A percentile compares a stretch with the other conserved stretches of the same genome.
Conservation (phyloP, 2,797 vertebrate genomes). For the Xiphophorus birchmanni region DNA sequence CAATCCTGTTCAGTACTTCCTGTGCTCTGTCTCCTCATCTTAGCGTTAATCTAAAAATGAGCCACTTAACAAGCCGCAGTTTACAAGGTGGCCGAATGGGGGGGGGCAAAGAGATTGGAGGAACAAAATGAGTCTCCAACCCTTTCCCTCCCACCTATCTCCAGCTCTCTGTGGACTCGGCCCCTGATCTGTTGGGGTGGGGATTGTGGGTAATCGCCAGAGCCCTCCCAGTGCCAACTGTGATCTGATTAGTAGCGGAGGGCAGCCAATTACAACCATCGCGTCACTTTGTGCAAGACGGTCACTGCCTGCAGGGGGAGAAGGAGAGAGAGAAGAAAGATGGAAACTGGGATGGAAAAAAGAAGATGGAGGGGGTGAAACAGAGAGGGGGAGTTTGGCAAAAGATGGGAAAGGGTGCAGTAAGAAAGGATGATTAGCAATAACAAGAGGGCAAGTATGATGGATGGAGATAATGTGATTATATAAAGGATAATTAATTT, state of each 20-base stretch:
- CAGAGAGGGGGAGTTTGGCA: constrained; percentile 10
- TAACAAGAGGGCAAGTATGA: background rate
- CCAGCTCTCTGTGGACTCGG: constrained; percentile 44
- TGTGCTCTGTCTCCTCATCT: constrained; percentile 26
- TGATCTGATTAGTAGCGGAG: constrained; percentile 72
- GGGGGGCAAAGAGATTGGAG: background rate
- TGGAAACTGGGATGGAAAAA: background rate
- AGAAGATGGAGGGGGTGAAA: constrained; percentile 4
- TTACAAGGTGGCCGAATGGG: constrained; percentile 26
- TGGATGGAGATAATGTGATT: constrained; percentile 3
- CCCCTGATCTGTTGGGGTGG: constrained; percentile 51
- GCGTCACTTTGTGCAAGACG: constrained; percentile 74
- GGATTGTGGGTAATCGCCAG: constrained; percentile 64
- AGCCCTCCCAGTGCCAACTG: constrained; percentile 61
- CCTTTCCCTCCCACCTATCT: constrained; percentile 36
- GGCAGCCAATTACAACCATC: constrained; percentile 78
- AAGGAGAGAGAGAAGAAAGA: constrained; percentile 6
- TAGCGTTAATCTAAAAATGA: constrained; percentile 46
- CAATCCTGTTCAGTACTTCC: constrained; percentile 19
- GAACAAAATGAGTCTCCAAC: constrained; percentile 55
- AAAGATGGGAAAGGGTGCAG: constrained; percentile 4
- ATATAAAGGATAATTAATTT: constrained; percentile 7
- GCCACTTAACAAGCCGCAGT: constrained; percentile 50
- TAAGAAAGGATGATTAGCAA: constrained; percentile 8
- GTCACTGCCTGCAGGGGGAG: constrained; percentile 56